Conservation (phyloP, 1,140 invertebrate genomes). For the Cherax quadricarinatus region DNA sequence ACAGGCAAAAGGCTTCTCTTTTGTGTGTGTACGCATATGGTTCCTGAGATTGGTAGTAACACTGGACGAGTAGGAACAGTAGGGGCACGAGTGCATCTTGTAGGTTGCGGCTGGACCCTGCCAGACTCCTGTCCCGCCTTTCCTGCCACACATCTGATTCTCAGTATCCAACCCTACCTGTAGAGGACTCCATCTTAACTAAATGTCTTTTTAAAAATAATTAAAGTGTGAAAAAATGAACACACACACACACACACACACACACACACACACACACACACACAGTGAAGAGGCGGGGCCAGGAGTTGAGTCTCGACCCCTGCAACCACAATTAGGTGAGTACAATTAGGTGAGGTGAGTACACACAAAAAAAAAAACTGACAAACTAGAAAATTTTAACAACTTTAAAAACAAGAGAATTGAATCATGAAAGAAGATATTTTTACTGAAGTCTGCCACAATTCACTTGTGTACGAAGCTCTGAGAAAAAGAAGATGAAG, state of each 20-base stretch:
- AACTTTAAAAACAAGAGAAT: too few species aligned
- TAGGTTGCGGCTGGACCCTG: conserved; percentile 20
- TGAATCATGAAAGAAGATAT: too few species aligned
- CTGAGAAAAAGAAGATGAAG: too few species aligned
- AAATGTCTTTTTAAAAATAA: background rate
- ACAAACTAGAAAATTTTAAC: too few species aligned
- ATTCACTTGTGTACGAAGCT: too few species aligned
- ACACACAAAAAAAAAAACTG: too few species aligned
- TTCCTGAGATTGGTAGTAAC: conserved; percentile 57
- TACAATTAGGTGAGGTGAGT: too few species aligned
- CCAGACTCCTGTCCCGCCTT: conserved; percentile 25
- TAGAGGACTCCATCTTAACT: conserved; percentile 55
- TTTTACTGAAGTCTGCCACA: too few species aligned
- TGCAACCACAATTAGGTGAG: too few species aligned
- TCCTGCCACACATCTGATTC: conserved; percentile 40
- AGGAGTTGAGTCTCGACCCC: too few species aligned
- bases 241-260: too few species aligned
- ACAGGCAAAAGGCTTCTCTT: conserved; percentile 61
- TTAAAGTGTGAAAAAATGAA: background rate
- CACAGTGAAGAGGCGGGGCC: background rate
- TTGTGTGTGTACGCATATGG: conserved; percentile 61
- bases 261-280: background rate
- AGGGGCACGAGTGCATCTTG: conserved; percentile 50
- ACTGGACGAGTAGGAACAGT: conserved; percentile 59
- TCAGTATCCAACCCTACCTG: conserved; percentile 57